Evolutionary conservation across 2,888 invertebrate genomes (phyloP), one percentile per base, ranked within the genome.

Genomic region (Trypoxylon attenuatum): DNA sequence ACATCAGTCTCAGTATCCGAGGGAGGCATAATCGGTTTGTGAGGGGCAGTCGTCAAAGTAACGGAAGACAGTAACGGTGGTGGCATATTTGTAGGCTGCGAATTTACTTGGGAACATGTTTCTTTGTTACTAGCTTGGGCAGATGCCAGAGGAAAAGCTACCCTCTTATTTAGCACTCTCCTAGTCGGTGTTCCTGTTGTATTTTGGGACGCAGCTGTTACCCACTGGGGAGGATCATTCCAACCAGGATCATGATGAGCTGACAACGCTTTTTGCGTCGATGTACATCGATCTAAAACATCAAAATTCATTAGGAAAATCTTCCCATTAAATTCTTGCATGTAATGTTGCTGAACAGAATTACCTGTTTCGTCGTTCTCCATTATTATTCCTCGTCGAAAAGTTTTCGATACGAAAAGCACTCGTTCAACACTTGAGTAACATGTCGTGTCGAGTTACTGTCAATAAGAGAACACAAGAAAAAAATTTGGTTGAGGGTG

Each of bases 161-260:
- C 83, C 39, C 87, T 76, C 59, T 87, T 87, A 56, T 86, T 87
- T 19, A 85, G 66, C 10, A 82, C 25, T 57, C 82, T 78, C 62
- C 83, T 86, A n/a, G 77, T 76, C n/a, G 84, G 76, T 5, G 54
- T 68, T 0, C 57, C 25, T 19, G 68, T 21, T 15, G 65, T 29
- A 67, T 53, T 68, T 27, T 47, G 56, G 1, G 55, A 18, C 8
- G 25, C 55, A 1, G 74, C 56, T 19, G 76, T 77, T 10, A 81
- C 84, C 84, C 84, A 84, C 55, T 82, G 82, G 19, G 87, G 87
- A 6, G 87, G 86, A 73, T 87, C 87, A 23, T 87, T 87, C 87
- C 87, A 87, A 2, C 87, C 87, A 10, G 86, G 71, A 68, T 86
- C 82, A 41, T 87, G 84, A 18, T 57, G 61, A 1, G 85, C 71